phyloP scores from a whole-genome alignment of 2,797 vertebrate genomes.

The Triplophysa bombifrons region DNA sequence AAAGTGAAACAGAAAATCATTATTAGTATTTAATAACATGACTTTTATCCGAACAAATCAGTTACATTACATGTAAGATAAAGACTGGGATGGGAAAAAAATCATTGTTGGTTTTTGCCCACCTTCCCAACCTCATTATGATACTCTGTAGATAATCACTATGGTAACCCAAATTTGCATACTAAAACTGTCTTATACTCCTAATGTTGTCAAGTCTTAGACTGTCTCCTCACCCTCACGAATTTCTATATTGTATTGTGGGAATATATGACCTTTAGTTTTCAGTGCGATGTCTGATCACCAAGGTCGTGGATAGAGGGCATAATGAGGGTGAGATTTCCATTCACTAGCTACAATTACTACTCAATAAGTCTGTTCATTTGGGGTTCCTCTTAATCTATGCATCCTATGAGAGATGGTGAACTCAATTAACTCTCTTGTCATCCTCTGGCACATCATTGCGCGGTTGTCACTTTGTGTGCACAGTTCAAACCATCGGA shows the following conservation, averaged over 20 bases:
- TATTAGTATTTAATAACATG: no score
- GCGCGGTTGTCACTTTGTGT: neutral
- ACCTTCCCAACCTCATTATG: neutral
- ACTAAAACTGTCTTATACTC: neutral
- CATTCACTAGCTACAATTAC: slow-evolving; percentile 31
- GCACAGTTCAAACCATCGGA: neutral
- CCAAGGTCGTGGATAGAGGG: slow-evolving; percentile 16
- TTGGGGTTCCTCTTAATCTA: slow-evolving; percentile 44
- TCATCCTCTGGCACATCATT: slow-evolving; percentile 29
- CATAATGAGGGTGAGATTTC: slow-evolving; percentile 30
- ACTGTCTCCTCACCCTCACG: neutral
- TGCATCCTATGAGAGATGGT: slow-evolving; percentile 41
- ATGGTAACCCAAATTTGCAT: slow-evolving; percentile 24
- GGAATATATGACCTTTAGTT: slow-evolving; percentile 18
- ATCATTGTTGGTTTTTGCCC: neutral
- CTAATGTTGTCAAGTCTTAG: neutral
- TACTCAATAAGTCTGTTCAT: slow-evolving; percentile 41
- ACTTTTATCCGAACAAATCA: neutral
- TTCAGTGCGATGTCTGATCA: neutral
- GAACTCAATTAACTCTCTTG: slow-evolving; percentile 54
- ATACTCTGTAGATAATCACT: slow-evolving; percentile 1
- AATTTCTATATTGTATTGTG: slow-evolving; percentile 18
- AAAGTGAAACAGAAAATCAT: no score
- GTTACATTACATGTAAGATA: neutral
- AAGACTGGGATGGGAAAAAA: neutral